These are phyloP conservation scores for Tuberolachnus salignus DNA, from an alignment of 2,888 invertebrate species.

Conservation along the genomic window DNA sequence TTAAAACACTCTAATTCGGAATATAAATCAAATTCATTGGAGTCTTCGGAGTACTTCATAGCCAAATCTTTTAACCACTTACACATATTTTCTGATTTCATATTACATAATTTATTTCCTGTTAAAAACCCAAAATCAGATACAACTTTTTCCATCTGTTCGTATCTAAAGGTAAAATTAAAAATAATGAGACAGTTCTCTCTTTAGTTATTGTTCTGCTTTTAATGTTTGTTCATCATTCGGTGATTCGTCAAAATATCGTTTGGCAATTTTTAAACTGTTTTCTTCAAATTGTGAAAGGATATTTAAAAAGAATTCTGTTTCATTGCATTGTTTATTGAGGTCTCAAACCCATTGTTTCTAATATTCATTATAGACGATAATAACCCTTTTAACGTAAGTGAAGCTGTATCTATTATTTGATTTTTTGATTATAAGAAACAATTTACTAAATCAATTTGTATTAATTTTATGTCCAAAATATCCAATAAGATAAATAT, in stretches of 20 bases:
- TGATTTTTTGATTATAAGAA: not conserved
- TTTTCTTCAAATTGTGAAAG: not conserved
- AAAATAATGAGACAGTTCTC: not conserved
- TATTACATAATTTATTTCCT: constrained; percentile 16
- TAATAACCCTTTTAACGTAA: not conserved
- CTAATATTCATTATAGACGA: constrained; percentile 5
- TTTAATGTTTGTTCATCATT: not conserved
- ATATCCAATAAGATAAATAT: not conserved
- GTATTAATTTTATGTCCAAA: not conserved
- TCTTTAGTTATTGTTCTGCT: constrained; percentile 4
- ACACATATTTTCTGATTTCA: constrained; percentile 2
- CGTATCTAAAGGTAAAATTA: constrained; percentile 9
- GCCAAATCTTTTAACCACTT: not conserved
- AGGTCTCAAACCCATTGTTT: not conserved
- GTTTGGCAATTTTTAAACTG: not conserved
- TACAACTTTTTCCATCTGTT: not conserved
- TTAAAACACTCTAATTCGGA: constrained; percentile 5
- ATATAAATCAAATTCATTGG: not conserved
- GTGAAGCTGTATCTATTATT: not conserved
- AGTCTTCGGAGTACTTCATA: constrained; percentile 9
- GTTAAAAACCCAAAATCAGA: constrained; percentile 10
- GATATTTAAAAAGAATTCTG: not conserved
- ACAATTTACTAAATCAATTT: not conserved
- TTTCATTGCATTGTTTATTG: not conserved
- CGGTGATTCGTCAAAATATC: not conserved